Percentiles rank a stretch among this genome's conserved stretches.
These are phyloP conservation scores for Isichthys henryi DNA, from an alignment of 2,113 vertebrate genomes.

Conservation along the genomic window DNA sequence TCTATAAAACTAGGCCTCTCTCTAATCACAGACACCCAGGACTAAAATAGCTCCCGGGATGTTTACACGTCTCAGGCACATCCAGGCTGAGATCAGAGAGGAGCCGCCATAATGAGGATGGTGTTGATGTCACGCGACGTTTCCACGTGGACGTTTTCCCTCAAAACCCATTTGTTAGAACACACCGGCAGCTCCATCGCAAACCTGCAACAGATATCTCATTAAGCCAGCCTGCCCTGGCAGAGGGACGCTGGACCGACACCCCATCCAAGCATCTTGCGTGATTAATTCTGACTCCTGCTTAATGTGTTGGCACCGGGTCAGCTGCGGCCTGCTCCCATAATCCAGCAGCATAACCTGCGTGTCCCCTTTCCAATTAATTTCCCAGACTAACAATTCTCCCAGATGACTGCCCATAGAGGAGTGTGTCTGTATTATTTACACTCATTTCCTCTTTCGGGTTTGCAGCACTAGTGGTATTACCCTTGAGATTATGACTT, in stretches of 20 bases:
- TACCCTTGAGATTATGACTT: background rate
- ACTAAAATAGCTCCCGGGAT: background rate
- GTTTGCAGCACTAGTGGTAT: background rate
- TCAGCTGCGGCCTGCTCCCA: slow-evolving; percentile 27
- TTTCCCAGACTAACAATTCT: slow-evolving; percentile 10
- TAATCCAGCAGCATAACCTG: slow-evolving; percentile 25
- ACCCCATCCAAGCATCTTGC: background rate
- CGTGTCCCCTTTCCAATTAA: slow-evolving; percentile 29
- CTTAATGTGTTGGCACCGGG: slow-evolving; percentile 21
- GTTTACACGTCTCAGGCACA: background rate
- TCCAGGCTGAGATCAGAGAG: background rate
- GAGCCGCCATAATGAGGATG: background rate
- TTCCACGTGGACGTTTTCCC: background rate
- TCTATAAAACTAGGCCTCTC: background rate
- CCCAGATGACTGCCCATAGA: slow-evolving; percentile 3
- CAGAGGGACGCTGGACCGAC: no score
- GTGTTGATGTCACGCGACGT: background rate
- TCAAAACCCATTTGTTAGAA: background rate
- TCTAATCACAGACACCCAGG: background rate
- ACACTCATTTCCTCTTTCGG: background rate
- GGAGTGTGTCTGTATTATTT: background rate
- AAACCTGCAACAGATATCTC: background rate
- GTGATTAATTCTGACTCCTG: slow-evolving; percentile 20
- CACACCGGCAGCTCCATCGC: background rate
- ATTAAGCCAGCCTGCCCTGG: background rate